Conservation (phyloP, 2,113 vertebrate genomes). For the Cryptotis parvus region DNA sequence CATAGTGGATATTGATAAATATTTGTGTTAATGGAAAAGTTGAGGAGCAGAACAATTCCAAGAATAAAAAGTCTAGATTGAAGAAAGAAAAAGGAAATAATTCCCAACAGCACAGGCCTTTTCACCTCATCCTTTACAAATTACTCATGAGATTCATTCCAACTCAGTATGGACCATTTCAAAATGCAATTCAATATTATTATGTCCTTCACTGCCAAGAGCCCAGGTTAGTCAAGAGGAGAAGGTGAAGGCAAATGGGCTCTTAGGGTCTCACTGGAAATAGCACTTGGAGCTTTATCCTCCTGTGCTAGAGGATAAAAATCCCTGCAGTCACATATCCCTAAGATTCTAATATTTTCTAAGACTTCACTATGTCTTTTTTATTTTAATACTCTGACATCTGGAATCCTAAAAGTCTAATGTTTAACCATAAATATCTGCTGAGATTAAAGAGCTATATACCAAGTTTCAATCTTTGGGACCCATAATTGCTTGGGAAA, state of each 20-base stretch:
- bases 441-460: constrained; percentile 83
- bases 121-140: constrained; percentile 49
- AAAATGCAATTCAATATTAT: constrained; percentile 7
- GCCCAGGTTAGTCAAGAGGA: constrained; percentile 16
- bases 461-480: constrained; percentile 82
- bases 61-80: background rate
- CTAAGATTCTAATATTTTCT: constrained; percentile 75
- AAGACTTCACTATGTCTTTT: constrained; percentile 76
- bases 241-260: constrained; percentile 25
- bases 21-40: background rate
- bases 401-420: constrained; percentile 82
- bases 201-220: background rate
- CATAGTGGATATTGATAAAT: background rate
- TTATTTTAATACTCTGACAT: constrained; percentile 82
- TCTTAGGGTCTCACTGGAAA: constrained; percentile 51
- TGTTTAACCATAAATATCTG: constrained; percentile 84
- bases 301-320: constrained; percentile 48
- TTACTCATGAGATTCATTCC: background rate
- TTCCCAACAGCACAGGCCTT: background rate
- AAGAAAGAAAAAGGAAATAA: constrained; percentile 47
- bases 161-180: background rate
- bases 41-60: background rate
- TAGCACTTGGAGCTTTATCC: constrained; percentile 16
- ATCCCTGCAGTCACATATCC: constrained; percentile 60
- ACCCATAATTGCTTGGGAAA: constrained; percentile 84